Evolutionary conservation across 2,888 invertebrate species (phyloP).

Genomic region (Netelia melanura): DNA sequence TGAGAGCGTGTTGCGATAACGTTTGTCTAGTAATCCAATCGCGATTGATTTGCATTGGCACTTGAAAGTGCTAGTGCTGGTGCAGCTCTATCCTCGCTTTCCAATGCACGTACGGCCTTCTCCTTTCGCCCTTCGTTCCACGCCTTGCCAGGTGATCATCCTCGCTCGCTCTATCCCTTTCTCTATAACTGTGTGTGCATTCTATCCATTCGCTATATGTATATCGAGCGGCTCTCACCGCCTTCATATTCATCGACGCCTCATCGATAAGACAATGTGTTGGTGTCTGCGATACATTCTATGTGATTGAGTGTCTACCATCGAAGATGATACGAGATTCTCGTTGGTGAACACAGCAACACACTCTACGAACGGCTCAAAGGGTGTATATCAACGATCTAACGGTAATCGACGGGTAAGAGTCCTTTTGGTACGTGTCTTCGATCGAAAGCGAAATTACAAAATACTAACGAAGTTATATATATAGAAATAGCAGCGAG

Average conservation of each 20-base stretch:
- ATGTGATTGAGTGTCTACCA: background rate
- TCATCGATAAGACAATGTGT: slow-evolving; percentile 41
- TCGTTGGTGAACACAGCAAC: slow-evolving; percentile 37
- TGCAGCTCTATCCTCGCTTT: slow-evolving; percentile 15
- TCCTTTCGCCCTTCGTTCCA: background rate
- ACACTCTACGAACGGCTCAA: slow-evolving; percentile 12
- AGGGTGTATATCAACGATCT: slow-evolving; percentile 20
- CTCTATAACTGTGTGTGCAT: slow-evolving; percentile 21
- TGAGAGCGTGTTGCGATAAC: slow-evolving; percentile 33
- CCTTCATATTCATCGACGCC: slow-evolving; percentile 11
- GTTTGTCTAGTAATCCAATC: slow-evolving; percentile 59
- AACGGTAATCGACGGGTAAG: slow-evolving; percentile 53
- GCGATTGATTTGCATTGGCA: slow-evolving; percentile 52
- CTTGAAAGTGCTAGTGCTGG: slow-evolving; percentile 28
- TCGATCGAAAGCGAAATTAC: slow-evolving; percentile 38
- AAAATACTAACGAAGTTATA: slow-evolving; percentile 1
- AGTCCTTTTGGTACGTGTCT: slow-evolving; percentile 50
- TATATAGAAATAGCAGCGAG: background rate
- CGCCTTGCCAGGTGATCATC: background rate
- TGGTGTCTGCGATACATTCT: background rate
- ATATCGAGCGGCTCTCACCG: slow-evolving; percentile 10
- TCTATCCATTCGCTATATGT: slow-evolving; percentile 15
- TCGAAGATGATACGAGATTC: slow-evolving; percentile 18
- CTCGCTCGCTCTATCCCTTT: slow-evolving; percentile 42
- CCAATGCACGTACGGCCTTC: slow-evolving; percentile 29